phyloP scores from a whole-genome alignment of 2,797 vertebrate species.

The Melanotaenia boesemani region DNA sequence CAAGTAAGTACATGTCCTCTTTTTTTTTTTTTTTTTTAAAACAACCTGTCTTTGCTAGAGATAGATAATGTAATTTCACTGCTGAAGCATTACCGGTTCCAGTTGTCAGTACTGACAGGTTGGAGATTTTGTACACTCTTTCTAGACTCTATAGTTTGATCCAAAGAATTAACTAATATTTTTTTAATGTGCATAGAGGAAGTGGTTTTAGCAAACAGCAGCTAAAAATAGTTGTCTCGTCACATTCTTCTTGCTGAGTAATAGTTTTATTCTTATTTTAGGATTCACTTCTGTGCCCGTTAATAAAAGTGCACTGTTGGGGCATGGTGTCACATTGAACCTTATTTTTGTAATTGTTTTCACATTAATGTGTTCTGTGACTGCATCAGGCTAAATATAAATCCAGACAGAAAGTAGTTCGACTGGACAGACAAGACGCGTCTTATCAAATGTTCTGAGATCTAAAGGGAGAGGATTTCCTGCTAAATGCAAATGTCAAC shows the following conservation, averaged over 20 bases:
- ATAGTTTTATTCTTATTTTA: not conserved
- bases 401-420: conserved; percentile 65
- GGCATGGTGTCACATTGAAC: not conserved
- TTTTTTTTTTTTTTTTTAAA: conserved; percentile 7
- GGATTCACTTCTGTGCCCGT: not conserved
- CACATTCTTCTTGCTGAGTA: not conserved
- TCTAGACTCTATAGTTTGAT: not conserved
- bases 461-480: not conserved
- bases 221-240: not conserved
- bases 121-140: too few species aligned
- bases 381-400: conserved; percentile 7
- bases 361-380: conserved; percentile 2
- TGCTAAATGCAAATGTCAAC: not conserved
- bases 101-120: not conserved
- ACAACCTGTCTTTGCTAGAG: not conserved
- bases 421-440: conserved; percentile 67
- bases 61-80: too few species aligned
- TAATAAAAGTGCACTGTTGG: not conserved
- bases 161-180: not conserved
- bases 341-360: not conserved
- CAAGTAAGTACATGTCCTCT: conserved; percentile 49
- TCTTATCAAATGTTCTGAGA: not conserved
- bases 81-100: not conserved
- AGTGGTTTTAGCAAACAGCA: not conserved
- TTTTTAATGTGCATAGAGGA: not conserved